Base-by-base conservation (phyloP, 2,888 invertebrate genomes). In the Hesperia comma region DNA sequence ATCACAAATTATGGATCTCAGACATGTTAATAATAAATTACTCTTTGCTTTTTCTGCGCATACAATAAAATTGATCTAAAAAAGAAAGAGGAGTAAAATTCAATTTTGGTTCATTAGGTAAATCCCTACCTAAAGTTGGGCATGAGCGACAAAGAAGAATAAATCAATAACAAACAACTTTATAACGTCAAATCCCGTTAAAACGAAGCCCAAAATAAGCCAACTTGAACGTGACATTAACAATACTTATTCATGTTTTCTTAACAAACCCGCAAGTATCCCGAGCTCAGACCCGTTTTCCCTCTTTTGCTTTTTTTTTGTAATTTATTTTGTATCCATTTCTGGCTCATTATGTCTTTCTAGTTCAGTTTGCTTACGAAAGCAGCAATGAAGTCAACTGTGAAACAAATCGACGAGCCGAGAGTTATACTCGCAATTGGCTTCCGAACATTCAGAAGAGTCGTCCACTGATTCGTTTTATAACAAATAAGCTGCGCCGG, bases 301-400 rank as follows among this genome's bases (percentile, higher is more conserved):
- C n/a, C 10, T 4, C 12, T n/a, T 41, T 6, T n/a, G 10, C n/a
- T 6, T 41, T 41, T n/a, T n/a, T 41, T 41, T n/a, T 41, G 14
- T 41, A 6, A 41, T 41, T 41, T n/a, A n/a, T 41, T 41, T 41
- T 41, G 41, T n/a, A 41, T 41, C n/a, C 41, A 41, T 41, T n/a
- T 2, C 41, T 1, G 41, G n/a, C 6, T 41, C 41, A 41, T 41
- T 41, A 41, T 41, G 14, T 41, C 41, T 41, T 4, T 41, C 41
- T n/a, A n/a, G 12, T 41, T n/a, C n/a, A 41, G 41, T 41, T 6
- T 5, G 4, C 3, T 14, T n/a, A 41, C 41, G n/a, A 41, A n/a
- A n/a, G n/a, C n/a, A 1, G n/a, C n/a, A n/a, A 41, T 41, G 41
- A 41, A 41, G 41, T 41, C n/a, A 41, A n/a, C 41, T n/a, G 14